phyloP scores from a whole-genome alignment of 1,140 invertebrate genomes.

The Papilio xuthus region DNA sequence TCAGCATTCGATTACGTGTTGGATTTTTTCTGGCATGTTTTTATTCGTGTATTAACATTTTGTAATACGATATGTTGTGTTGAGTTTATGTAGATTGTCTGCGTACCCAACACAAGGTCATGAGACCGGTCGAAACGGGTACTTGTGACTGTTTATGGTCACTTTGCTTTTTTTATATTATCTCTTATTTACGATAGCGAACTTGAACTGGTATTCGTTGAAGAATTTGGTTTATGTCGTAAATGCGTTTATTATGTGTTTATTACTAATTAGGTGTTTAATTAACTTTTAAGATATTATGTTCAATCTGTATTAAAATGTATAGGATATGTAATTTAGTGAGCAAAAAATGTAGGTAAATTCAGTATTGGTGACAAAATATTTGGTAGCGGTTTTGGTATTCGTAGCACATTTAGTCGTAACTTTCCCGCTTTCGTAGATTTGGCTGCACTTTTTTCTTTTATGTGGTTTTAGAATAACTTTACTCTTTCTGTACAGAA shows the following conservation, averaged over 20 bases:
- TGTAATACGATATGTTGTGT: not conserved
- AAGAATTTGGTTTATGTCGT: slow-evolving; percentile 1
- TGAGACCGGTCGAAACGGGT: not conserved
- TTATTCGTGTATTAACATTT: not conserved
- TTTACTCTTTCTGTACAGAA: too few relatives aligned
- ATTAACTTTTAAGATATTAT: not conserved
- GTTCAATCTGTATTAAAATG: too few relatives aligned
- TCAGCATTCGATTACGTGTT: too few relatives aligned
- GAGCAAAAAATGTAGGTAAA: too few relatives aligned
- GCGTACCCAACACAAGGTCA: slow-evolving; percentile 14
- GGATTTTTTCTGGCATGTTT: not conserved
- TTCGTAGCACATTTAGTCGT: too few relatives aligned
- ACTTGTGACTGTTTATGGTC: slow-evolving; percentile 31
- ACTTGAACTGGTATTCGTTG: slow-evolving; percentile 26
- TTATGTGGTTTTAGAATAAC: too few relatives aligned
- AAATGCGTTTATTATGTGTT: not conserved
- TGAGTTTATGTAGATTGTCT: slow-evolving; percentile 21
- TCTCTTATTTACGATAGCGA: not conserved
- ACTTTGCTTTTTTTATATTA: not conserved
- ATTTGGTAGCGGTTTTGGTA: too few relatives aligned
- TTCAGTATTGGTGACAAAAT: too few relatives aligned
- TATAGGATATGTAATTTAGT: too few relatives aligned
- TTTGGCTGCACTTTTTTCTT: too few relatives aligned
- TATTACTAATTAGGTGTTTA: not conserved
- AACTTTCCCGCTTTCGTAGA: too few relatives aligned